These are phyloP conservation scores for Araneus ventricosus DNA, from an alignment of 1,140 invertebrate species.

Conservation along the genomic window DNA sequence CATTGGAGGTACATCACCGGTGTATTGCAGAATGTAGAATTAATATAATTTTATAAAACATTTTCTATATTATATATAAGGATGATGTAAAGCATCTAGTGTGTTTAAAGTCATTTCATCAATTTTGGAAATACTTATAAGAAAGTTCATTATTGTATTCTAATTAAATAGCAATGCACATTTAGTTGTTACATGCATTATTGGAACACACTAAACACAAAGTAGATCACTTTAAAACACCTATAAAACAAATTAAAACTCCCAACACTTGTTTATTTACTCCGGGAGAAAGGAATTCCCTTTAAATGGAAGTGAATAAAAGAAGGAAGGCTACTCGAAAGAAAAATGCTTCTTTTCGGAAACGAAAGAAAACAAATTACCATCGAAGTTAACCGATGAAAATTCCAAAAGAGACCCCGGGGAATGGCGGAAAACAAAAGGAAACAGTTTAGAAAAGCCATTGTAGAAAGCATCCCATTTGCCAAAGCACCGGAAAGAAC, in stretches of 20 bases:
- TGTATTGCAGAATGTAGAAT: too few species aligned
- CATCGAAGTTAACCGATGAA: constrained; percentile 35
- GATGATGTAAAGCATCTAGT: too few species aligned
- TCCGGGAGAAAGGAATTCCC: neutral
- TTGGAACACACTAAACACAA: too few species aligned
- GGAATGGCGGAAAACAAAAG: constrained; percentile 31
- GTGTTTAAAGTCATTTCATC: too few species aligned
- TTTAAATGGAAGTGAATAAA: neutral
- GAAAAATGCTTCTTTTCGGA: neutral
- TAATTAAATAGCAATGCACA: too few species aligned
- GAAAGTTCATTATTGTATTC: too few species aligned
- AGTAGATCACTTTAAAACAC: neutral
- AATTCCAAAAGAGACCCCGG: constrained; percentile 31
- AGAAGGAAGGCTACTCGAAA: neutral
- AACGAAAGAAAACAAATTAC: constrained; percentile 42
- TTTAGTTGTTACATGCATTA: too few species aligned
- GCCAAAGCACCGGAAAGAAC: constrained; percentile 3
- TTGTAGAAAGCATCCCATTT: constrained; percentile 36
- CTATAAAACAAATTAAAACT: neutral
- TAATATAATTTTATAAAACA: too few species aligned
- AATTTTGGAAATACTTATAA: too few species aligned
- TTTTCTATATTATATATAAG: too few species aligned
- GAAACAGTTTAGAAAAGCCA: constrained; percentile 48
- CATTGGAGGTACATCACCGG: too few species aligned
- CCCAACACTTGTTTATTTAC: neutral